These are phyloP conservation scores for Aythya baeri DNA, from an alignment of 2,113 vertebrate species.

Conservation along the genomic window DNA sequence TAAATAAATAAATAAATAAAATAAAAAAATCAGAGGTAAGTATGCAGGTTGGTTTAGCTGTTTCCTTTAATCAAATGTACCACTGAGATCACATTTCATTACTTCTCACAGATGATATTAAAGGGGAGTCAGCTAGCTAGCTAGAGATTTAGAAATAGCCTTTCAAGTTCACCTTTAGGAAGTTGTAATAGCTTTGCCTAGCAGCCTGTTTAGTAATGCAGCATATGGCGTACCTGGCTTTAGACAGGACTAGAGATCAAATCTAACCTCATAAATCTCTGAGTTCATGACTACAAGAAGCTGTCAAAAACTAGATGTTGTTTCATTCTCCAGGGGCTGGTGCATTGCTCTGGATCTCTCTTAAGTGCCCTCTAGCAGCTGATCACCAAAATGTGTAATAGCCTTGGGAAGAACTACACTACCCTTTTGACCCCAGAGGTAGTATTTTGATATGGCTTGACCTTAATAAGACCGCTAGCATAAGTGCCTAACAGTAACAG, in stretches of 20 bases:
- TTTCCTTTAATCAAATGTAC: conserved; percentile 23
- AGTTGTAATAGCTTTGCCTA: conserved; percentile 49
- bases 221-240: conserved; percentile 31
- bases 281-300: conserved; percentile 56
- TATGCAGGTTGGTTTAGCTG: neutral
- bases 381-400: conserved; percentile 60
- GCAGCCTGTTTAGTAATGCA: conserved; percentile 60
- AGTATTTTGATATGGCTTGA: conserved; percentile 61
- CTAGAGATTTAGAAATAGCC: conserved; percentile 40
- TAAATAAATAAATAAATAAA: neutral
- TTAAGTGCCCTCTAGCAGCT: conserved; percentile 50
- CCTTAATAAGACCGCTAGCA: conserved; percentile 39
- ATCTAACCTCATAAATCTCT: conserved; percentile 72
- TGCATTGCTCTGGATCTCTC: conserved; percentile 28
- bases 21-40: neutral
- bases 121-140: conserved; percentile 31
- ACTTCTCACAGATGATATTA: conserved; percentile 40
- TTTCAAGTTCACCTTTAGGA: conserved; percentile 69
- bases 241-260: conserved; percentile 65
- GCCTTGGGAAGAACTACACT: conserved; percentile 45
- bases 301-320: conserved; percentile 70
- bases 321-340: conserved; percentile 47
- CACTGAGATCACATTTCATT: conserved; percentile 22
- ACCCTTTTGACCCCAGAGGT: conserved; percentile 35
- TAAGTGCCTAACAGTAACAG: conserved; percentile 38